Conservation (phyloP, 2,113 vertebrate species). For the Gadus chalcogrammus region DNA sequence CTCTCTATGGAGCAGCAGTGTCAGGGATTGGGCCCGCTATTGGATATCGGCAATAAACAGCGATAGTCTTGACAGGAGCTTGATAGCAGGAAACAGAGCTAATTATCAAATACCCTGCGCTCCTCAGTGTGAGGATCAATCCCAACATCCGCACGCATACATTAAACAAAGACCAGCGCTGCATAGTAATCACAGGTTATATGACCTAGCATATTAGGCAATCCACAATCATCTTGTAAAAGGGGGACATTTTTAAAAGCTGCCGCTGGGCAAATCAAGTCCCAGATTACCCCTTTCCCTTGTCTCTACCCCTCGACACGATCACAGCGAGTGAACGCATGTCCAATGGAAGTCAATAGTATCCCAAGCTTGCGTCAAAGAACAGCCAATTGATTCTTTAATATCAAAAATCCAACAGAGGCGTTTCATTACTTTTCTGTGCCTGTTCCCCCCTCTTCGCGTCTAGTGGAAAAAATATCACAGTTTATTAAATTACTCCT, state of each 20-base stretch:
- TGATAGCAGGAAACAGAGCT: constrained; percentile 25
- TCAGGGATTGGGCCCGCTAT: constrained; percentile 45
- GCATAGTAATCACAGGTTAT: not conserved
- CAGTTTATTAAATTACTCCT: constrained; percentile 75
- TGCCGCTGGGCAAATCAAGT: no score
- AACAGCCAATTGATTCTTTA: constrained; percentile 68
- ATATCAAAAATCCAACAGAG: constrained; percentile 71
- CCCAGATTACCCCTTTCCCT: no score
- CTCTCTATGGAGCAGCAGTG: constrained; percentile 8
- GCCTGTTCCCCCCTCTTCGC: constrained; percentile 54
- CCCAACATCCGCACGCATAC: not conserved
- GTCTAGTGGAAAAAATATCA: constrained; percentile 65
- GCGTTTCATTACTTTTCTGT: constrained; percentile 69
- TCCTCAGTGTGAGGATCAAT: constrained; percentile 3
- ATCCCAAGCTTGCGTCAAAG: constrained; percentile 53
- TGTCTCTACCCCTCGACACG: constrained; percentile 7
- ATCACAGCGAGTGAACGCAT: constrained; percentile 16
- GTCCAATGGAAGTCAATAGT: constrained; percentile 25
- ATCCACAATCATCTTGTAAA: no score
- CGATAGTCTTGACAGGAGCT: constrained; percentile 41
- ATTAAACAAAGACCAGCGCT: not conserved
- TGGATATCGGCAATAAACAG: constrained; percentile 56
- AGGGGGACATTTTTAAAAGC: no score
- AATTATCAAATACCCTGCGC: constrained; percentile 39
- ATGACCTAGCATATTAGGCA: no score